Conservation (phyloP, 2,113 vertebrate genomes). For the Mesocricetus auratus region DNA sequence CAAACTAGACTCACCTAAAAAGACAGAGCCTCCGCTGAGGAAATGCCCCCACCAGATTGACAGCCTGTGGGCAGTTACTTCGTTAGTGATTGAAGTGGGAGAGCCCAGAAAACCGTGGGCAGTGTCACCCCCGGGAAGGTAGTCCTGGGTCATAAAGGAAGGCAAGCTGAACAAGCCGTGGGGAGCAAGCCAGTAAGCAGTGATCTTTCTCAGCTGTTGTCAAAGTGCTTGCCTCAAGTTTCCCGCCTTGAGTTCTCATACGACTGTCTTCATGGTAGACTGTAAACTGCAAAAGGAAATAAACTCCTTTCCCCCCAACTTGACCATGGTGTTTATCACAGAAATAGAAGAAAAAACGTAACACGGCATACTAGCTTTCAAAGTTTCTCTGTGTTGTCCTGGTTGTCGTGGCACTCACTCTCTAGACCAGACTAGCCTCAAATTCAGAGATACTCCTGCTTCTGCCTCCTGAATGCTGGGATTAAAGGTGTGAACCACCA, state of each 20-base stretch:
- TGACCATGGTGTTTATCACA: neutral
- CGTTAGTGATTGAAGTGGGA: too few species aligned
- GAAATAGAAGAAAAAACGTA: neutral
- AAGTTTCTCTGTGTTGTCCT: too few species aligned
- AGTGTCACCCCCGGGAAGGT: neutral
- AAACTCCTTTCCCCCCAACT: neutral
- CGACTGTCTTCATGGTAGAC: neutral
- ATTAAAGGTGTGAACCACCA: too few species aligned
- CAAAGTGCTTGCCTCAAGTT: too few species aligned
- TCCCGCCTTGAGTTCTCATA: neutral
- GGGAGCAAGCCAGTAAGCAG: neutral
- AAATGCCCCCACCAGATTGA: neutral
- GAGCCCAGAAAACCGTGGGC: neutral
- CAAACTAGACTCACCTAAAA: neutral
- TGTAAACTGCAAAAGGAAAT: neutral
- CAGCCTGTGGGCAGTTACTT: neutral
- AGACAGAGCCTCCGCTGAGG: neutral
- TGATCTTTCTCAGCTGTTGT: neutral
- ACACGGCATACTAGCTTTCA: conserved; percentile 38
- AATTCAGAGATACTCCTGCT: too few species aligned
- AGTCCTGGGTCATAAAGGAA: too few species aligned
- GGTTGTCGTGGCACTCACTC: too few species aligned
- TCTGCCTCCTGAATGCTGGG: too few species aligned
- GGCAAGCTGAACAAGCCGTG: neutral
- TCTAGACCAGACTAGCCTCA: too few species aligned